Base-by-base conservation (phyloP, 2,113 vertebrate genomes). In the Elanoides forficatus region DNA sequence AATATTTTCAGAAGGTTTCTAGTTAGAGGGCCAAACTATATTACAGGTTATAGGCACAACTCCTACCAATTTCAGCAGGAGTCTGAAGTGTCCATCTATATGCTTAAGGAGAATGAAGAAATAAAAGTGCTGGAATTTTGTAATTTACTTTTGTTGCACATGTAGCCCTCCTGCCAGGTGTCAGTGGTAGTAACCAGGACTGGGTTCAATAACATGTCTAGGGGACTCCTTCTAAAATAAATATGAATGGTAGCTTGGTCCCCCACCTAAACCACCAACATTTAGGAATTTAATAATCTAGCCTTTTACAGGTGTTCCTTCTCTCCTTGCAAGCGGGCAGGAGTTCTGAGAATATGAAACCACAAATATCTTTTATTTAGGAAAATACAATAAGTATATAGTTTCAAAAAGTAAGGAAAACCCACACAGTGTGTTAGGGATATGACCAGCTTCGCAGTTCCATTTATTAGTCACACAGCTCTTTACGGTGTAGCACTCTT, bases 221-320 rank as follows among this genome's bases (percentile, higher is more conserved):
- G 38, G 60, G 23, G 23, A 78, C 43, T 88, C 83, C 21, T 63
- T 92, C 90, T 91, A 70, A 96, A 95, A 87, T 79, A 91, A 95
- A 78, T 90, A 43, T n/a, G 81, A 93, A 81, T 79, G 63, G 79
- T 84, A 60, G 15, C 43, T 95, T 91, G 65, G 66, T 90, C 43
- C 21, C 62, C 21, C 67, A 84, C 30, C 56, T 92, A 88, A 92
- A 92, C 11, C 71, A 92, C 22, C 79, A 83, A 43, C 26, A 84
- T 95, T 92, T 75, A 84, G 63, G 88, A 95, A 95, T 96, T 88
- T 95, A 95, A 94, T 97, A 95, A 96, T 88, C 92, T 93, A 96
- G 86, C 72, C 17, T 94, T 86, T 88, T 88, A 95, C 94, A 96
- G 96, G 94, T 97, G 94, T 94, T 93, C 73, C 34, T 94, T 90